Evolutionary conservation across 2,113 vertebrate genomes (phyloP).

Genomic region (Hippopotamus amphibius): DNA sequence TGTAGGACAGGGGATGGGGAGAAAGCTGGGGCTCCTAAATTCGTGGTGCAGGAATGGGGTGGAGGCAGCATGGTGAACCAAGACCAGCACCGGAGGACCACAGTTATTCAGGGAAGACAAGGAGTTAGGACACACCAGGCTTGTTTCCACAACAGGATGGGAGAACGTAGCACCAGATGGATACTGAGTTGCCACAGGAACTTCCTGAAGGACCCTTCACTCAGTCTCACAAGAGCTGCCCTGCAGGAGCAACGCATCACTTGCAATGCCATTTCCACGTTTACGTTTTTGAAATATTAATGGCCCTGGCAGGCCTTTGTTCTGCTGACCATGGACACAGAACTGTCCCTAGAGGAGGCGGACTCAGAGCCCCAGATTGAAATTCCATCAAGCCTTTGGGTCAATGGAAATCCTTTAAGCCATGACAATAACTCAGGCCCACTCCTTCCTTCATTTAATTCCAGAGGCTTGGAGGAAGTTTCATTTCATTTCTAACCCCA

Average conservation of each 20-base stretch:
- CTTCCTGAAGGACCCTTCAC: background rate
- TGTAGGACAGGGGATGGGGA: fast-evolving
- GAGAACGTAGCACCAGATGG: background rate
- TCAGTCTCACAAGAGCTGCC: background rate
- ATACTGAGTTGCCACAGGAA: background rate
- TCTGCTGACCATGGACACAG: constrained; percentile 80
- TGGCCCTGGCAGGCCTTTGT: constrained; percentile 77
- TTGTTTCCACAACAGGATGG: background rate
- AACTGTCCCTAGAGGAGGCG: constrained; percentile 61
- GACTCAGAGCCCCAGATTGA: constrained; percentile 70
- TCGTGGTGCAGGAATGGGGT: fast-evolving
- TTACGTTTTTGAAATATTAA: constrained; percentile 85
- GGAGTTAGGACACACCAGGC: background rate
- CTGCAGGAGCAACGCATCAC: constrained; percentile 56
- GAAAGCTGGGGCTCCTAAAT: background rate
- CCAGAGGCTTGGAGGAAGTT: background rate
- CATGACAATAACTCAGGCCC: constrained; percentile 62
- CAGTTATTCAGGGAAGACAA: background rate
- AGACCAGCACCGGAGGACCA: background rate
- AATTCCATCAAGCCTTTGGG: constrained; percentile 79
- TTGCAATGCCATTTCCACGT: constrained; percentile 76
- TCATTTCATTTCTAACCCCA: constrained; percentile 61
- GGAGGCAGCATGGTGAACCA: background rate
- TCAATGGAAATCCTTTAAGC: constrained; percentile 82
- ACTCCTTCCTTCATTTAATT: background rate